Evolutionary conservation across 2,113 vertebrate genomes (phyloP).

Genomic region (Chloebia gouldiae): DNA sequence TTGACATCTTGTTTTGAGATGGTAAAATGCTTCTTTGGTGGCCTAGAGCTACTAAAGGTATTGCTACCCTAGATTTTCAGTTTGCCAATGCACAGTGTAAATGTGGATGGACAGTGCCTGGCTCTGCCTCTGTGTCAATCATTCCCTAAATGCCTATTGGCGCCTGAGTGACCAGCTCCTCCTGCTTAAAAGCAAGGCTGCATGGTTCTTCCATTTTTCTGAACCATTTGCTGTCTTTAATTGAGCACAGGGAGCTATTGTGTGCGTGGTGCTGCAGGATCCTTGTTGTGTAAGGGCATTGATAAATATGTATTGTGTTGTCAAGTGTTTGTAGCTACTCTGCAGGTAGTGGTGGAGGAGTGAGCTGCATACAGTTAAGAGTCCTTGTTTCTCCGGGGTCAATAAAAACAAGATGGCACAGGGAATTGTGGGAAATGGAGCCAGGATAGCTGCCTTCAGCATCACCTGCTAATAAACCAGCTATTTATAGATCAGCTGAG

Average conservation of each 20-base stretch:
- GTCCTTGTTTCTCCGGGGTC: background rate
- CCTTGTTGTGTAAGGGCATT: background rate
- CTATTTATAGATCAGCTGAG: conserved; percentile 54
- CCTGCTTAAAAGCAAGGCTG: background rate
- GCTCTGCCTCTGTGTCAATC: background rate
- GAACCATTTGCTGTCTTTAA: conserved; percentile 28
- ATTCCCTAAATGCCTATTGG: background rate
- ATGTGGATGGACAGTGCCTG: background rate
- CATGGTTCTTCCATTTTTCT: background rate
- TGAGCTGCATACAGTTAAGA: background rate
- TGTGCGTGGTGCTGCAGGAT: background rate
- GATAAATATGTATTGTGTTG: conserved; percentile 44
- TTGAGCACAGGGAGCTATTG: conserved; percentile 25
- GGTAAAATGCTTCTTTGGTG: background rate
- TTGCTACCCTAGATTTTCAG: background rate
- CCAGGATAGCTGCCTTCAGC: conserved; percentile 35
- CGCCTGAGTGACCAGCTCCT: background rate
- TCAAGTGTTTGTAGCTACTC: conserved; percentile 24
- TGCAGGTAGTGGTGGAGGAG: conserved; percentile 13
- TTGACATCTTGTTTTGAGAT: background rate
- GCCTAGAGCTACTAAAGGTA: background rate
- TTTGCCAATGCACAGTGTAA: background rate
- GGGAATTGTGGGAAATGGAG: conserved; percentile 28
- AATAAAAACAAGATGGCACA: conserved; percentile 27
- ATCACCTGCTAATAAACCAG: conserved; percentile 50